phyloP scores from a whole-genome alignment of 2,888 invertebrate species.

The Microchrysa polita region DNA sequence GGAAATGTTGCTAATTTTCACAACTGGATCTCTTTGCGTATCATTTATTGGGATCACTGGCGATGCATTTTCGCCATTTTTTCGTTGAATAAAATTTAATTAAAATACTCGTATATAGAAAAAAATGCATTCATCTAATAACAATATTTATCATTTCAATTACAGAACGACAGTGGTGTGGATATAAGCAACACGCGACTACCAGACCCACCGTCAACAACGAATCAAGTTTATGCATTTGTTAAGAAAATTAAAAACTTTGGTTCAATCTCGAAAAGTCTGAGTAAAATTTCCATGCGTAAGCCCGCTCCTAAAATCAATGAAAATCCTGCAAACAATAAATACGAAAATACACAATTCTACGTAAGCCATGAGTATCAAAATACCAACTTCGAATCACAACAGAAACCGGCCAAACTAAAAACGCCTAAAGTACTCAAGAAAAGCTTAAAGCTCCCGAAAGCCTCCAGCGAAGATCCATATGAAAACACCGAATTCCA shows the following conservation, averaged over 20 bases:
- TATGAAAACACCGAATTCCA: constrained; percentile 59
- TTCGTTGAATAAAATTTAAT: too few species aligned
- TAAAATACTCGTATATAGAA: too few species aligned
- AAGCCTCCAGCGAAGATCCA: constrained; percentile 51
- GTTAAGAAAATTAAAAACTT: constrained; percentile 75
- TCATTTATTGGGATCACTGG: too few species aligned
- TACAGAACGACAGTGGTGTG: constrained; percentile 65
- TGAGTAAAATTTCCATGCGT: constrained; percentile 53
- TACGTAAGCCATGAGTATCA: constrained; percentile 53
- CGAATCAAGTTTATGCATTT: constrained; percentile 72
- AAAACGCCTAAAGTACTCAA: constrained; percentile 48
- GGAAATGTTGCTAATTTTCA: too few species aligned
- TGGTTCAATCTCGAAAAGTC: constrained; percentile 66
- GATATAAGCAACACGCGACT: constrained; percentile 67
- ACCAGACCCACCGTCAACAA: constrained; percentile 68
- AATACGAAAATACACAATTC: constrained; percentile 60
- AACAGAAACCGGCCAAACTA: constrained; percentile 39
- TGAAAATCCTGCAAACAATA: constrained; percentile 59
- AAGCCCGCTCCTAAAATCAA: constrained; percentile 54
- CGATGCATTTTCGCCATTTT: too few species aligned
- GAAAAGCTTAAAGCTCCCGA: constrained; percentile 33
- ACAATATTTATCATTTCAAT: too few species aligned
- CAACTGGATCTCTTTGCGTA: too few species aligned
- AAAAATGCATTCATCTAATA: too few species aligned
- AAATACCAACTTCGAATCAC: constrained; percentile 32